These are phyloP conservation scores for Cheumatopsyche charites DNA, from an alignment of 1,140 invertebrate genomes.

Conservation along the genomic window DNA sequence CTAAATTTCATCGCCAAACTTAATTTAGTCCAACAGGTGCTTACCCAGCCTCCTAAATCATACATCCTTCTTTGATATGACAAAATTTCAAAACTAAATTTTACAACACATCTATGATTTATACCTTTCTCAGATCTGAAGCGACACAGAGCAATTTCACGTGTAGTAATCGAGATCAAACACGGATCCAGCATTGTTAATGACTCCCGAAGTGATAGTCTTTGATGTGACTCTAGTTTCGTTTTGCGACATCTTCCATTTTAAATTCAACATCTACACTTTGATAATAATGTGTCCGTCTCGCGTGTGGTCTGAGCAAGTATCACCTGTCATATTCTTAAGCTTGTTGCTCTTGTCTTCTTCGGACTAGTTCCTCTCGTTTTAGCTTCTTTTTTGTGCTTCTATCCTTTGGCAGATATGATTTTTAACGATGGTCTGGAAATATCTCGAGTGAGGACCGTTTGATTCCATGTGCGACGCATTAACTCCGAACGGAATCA, in stretches of 20 bases:
- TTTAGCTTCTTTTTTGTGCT: background rate
- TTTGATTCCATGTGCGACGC: slow-evolving; percentile 28
- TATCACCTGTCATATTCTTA: slow-evolving; percentile 12
- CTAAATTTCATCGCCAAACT: too few relatives aligned
- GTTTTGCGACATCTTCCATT: background rate
- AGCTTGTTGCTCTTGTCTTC: too few relatives aligned
- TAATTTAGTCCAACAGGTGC: too few relatives aligned
- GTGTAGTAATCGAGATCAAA: slow-evolving; percentile 23
- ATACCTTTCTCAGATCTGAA: background rate
- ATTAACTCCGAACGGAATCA: slow-evolving; percentile 12
- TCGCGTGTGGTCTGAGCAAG: background rate
- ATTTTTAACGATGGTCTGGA: slow-evolving; percentile 2
- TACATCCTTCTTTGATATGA: too few relatives aligned
- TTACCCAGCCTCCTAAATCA: too few relatives aligned
- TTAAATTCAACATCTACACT: slow-evolving; percentile 10
- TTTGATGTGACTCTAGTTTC: slow-evolving; percentile 18
- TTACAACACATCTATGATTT: too few relatives aligned
- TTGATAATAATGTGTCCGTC: slow-evolving; percentile 6
- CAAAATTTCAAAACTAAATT: too few relatives aligned
- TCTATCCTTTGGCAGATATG: slow-evolving; percentile 10
- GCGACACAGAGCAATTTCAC: slow-evolving; percentile 1
- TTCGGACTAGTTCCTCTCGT: background rate
- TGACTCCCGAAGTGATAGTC: background rate
- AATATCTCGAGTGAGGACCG: background rate
- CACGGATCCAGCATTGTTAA: background rate